A percentile compares a stretch with the other conserved stretches of the same genome.
Evolutionary conservation across 2,888 invertebrate genomes (phyloP).

Genomic region (Himalopsyche anomala): DNA sequence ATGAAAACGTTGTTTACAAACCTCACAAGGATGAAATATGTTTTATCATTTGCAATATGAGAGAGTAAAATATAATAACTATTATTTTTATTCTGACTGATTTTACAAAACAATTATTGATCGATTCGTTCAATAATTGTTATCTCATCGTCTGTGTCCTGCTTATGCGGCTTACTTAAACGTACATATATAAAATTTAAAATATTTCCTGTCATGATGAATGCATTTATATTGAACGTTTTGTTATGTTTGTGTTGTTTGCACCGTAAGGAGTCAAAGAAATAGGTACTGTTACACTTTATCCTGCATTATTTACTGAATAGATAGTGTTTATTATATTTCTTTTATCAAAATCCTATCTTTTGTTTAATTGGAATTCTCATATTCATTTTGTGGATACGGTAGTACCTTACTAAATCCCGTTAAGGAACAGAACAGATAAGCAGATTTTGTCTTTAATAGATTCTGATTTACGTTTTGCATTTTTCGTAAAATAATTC

Average conservation of each 20-base stretch:
- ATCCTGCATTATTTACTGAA: constrained; percentile 4
- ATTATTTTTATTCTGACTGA: too few relatives aligned
- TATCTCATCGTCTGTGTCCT: neutral
- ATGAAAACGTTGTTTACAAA: too few relatives aligned
- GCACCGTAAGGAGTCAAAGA: constrained; percentile 61
- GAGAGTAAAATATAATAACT: too few relatives aligned
- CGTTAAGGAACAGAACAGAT: too few relatives aligned
- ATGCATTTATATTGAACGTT: constrained; percentile 43
- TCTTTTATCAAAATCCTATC: constrained; percentile 18
- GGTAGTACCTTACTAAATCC: too few relatives aligned
- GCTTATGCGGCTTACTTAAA: neutral
- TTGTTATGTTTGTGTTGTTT: constrained; percentile 60
- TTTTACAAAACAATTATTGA: too few relatives aligned
- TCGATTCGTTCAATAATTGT: too few relatives aligned
- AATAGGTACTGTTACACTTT: constrained; percentile 62
- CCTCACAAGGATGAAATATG: too few relatives aligned
- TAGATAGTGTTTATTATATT: constrained; percentile 7
- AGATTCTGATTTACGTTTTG: too few relatives aligned
- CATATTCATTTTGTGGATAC: neutral
- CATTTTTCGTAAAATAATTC: too few relatives aligned
- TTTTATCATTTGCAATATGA: too few relatives aligned
- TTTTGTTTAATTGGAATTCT: neutral
- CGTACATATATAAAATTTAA: neutral
- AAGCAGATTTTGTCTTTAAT: too few relatives aligned
- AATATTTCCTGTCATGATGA: constrained; percentile 19